Base-by-base conservation (phyloP, 1,140 invertebrate species). In the Lithobius niger region DNA sequence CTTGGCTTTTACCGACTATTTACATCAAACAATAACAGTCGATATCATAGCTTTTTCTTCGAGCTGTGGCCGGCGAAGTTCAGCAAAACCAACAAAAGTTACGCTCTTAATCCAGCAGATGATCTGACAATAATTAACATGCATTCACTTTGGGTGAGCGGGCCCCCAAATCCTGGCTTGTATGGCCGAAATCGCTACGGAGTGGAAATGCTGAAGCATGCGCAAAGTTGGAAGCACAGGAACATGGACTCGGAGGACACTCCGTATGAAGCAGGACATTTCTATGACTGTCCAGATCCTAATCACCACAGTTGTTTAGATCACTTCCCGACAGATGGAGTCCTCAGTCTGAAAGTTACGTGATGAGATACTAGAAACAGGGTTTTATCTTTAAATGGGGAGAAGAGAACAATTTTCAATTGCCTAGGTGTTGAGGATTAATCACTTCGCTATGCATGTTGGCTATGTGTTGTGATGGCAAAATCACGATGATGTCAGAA, bases 111-210 rank as follows among this genome's bases (percentile, higher is more conserved):
- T 57, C 16, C 27, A 40, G 15, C 27, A 50, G 18, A 55, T 50
- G n/a, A n/a, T 13, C 64, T 63, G n/a, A 67, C 66, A 0, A 56
- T 57, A 22, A 58, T 66, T 1, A 21, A 60, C 24, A 43, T 67
- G 2, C 53, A 61, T 40, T 63, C 64, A 3, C 42, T 58, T 2
- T 67, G 65, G 65, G 57, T 67, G 1, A 57, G 55, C n/a, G 61
- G 52, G 3, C 64, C 61, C 6, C 50, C 60, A 31, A 69, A 66
- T 51, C 67, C 67, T 25, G 67, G 67, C 10, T 53, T 65, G 13
- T 66, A 63, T 60, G 64, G 61, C 15, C 54, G 67, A 18, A 67
- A 65, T 55, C 58, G 65, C 25, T 65, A 64, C 25, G 66, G 66
- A 2, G 45, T 44, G 27, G 57, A 63, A 45, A 62, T 60, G 3